phyloP scores from a whole-genome alignment of 2,888 invertebrate species.

The Tolmerus cingulatus region DNA sequence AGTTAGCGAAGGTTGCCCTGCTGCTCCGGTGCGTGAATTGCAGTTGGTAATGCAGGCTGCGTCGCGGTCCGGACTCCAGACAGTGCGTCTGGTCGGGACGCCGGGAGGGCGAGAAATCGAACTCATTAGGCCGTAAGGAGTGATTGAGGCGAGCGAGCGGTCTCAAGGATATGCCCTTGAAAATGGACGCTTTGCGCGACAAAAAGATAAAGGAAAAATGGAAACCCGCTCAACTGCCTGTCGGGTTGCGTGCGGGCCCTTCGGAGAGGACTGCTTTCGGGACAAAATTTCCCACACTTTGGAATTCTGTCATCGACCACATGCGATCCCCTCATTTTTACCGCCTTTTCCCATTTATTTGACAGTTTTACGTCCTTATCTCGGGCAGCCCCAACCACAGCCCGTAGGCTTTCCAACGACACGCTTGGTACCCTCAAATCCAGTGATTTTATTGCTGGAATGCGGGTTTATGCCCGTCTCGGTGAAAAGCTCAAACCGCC shows the following conservation, averaged over 20 bases:
- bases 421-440: background rate
- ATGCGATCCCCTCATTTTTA: background rate
- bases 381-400: background rate
- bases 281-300: background rate
- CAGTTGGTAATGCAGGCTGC: background rate
- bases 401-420: background rate
- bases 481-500: background rate
- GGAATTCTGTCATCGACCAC: background rate
- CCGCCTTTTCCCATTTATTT: background rate
- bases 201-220: background rate
- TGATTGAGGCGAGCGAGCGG: constrained; percentile 5
- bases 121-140: background rate
- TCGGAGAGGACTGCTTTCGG: background rate
- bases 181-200: background rate
- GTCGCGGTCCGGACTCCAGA: background rate
- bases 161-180: constrained; percentile 35
- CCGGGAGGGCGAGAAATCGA: background rate
- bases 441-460: background rate
- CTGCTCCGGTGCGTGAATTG: background rate
- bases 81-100: constrained; percentile 22
- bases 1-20: constrained; percentile 22
- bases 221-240: background rate
- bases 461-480: background rate
- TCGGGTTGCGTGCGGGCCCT: background rate
- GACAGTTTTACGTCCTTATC: background rate